These are phyloP conservation scores for Rhinogobius similis DNA, from an alignment of 2,113 vertebrate genomes.

Conservation along the genomic window DNA sequence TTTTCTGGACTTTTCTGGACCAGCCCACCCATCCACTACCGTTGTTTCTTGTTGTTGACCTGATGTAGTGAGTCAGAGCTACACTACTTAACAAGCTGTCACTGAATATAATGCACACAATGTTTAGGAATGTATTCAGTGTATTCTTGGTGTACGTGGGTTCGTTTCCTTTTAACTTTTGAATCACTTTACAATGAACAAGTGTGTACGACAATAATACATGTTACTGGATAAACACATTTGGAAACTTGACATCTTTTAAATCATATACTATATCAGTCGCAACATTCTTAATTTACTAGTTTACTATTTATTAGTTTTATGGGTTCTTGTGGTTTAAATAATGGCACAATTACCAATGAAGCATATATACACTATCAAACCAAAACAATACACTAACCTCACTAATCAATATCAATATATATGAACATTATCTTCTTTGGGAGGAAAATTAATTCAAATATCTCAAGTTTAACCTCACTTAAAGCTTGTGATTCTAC, in stretches of 20 bases:
- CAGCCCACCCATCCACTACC: neutral
- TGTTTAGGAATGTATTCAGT: constrained; percentile 21
- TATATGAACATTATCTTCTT: no score
- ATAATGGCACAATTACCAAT: neutral
- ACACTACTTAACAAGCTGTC: constrained; percentile 20
- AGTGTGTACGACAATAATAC: neutral
- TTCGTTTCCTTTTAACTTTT: constrained; percentile 63
- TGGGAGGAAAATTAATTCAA: neutral
- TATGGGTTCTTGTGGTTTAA: neutral
- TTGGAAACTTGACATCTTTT: neutral
- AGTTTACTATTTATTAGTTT: no score
- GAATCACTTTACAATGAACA: constrained; percentile 52
- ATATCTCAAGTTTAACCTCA: constrained; percentile 6
- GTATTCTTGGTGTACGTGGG: constrained; percentile 53
- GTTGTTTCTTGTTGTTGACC: constrained; percentile 29
- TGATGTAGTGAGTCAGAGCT: constrained; percentile 29
- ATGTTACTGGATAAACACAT: neutral
- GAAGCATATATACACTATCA: neutral
- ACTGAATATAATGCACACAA: constrained; percentile 10
- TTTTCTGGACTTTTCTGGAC: neutral
- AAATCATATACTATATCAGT: neutral
- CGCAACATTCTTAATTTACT: no score
- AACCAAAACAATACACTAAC: neutral
- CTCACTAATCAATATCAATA: no score
- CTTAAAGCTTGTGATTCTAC: constrained; percentile 43